phyloP scores from a whole-genome alignment of 2,797 vertebrate genomes.

The Coreius guichenoti region DNA sequence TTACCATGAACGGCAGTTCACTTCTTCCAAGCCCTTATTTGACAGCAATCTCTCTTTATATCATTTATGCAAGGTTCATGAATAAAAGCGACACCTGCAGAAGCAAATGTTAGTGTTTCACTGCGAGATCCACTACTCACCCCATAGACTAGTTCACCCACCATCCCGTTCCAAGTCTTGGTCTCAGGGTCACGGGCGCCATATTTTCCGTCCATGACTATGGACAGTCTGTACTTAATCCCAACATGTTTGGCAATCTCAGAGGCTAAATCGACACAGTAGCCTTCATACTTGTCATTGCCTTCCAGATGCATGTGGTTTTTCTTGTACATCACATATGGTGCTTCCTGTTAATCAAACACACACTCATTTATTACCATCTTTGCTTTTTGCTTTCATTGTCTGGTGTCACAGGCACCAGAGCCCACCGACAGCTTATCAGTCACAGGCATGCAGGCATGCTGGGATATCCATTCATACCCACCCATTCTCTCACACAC shows the following conservation, averaged over 20 bases:
- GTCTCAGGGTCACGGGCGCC: constrained; percentile 98
- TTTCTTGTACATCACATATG: constrained; percentile 99
- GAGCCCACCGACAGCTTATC: constrained; percentile 51
- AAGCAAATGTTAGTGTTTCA: constrained; percentile 9
- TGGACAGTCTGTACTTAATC: constrained; percentile 99
- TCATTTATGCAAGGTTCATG: neutral
- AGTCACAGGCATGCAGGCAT: constrained; percentile 60
- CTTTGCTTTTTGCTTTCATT: constrained; percentile 16
- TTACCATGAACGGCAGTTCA: neutral
- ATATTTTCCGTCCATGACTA: constrained; percentile 98
- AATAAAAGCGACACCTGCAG: neutral
- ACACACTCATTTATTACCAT: constrained; percentile 81
- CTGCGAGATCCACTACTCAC: constrained; percentile 88
- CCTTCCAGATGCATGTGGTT: constrained; percentile 98
- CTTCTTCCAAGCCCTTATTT: neutral
- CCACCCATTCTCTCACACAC: constrained; percentile 57
- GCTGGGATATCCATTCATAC: constrained; percentile 53
- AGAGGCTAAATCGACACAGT: constrained; percentile 99
- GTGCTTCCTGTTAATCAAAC: constrained; percentile 97
- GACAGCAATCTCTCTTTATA: constrained; percentile 18
- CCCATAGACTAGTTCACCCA: constrained; percentile 99
- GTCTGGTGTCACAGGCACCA: constrained; percentile 61
- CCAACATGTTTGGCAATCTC: constrained; percentile 99
- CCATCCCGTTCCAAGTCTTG: constrained; percentile 99
- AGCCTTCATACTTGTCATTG: constrained; percentile 99